Base-by-base conservation (phyloP, 2,797 vertebrate genomes). In the Gadopsis marmoratus region DNA sequence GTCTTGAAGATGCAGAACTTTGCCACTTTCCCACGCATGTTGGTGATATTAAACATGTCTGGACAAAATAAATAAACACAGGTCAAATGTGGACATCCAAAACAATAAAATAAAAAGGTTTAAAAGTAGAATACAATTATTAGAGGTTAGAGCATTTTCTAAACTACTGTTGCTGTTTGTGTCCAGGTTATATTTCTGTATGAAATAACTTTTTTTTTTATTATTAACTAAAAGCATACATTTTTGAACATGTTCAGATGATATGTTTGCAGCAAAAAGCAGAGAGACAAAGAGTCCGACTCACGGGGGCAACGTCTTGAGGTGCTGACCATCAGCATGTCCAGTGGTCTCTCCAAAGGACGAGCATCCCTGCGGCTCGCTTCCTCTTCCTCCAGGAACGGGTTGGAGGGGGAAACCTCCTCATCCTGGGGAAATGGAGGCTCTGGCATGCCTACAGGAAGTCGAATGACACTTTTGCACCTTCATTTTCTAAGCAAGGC, bases 11-110 rank as follows among this genome's bases (percentile, higher is more conserved):
- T 98, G 92, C 98, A 97, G 92, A 99, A 98, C 0, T 97, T 98
- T 7, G 97, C 97, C 79, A 99, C 98, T 84, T 98, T 99, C 31
- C 98, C 98, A 7, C 96, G 95, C 66, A 95, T 86, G 54, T 98
- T 99, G 85, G 98, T 99, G 94, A 99, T 99, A 81, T 98, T 99
- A 85, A 98, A 99, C 64, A 99, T 94, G 87, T 97, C 98, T 99
- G 92, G 7, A 73, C 39, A 54, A 50, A 53, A 83, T 5, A 70
- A 72, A 55, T 19, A 17, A 70, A 14, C 5, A 76, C 13, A 14
- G 11, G 41, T 82, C 41, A 81, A 14, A 75, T 33, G 14, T 45
- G 43, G 21, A 77, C 5, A 71, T 39, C 2, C 0, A 43, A 53
- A 26, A 26, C 26, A 26, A 26, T 26, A 26, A 26, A 26, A 72